Conservation (phyloP, 2,113 vertebrate genomes). For the Pithys albifrons region DNA sequence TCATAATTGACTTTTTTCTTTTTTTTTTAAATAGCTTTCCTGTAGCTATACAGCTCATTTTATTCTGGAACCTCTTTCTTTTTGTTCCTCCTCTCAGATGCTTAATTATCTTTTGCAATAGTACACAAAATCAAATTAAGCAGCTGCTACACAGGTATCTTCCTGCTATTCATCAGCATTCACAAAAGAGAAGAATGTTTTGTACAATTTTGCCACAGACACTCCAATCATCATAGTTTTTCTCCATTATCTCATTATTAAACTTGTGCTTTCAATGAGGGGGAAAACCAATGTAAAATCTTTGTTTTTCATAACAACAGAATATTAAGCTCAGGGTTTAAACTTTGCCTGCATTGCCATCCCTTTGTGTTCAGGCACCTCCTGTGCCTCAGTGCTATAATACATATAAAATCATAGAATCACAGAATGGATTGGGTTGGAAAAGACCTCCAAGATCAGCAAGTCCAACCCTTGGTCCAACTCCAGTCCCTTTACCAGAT, state of each 20-base stretch:
- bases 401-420: too few relatives aligned
- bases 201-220: neutral
- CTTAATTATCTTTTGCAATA: conserved; percentile 60
- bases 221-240: neutral
- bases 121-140: conserved; percentile 29
- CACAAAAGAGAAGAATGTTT: neutral
- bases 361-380: neutral
- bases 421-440: too few relatives aligned
- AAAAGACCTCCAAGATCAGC: too few relatives aligned
- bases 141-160: neutral
- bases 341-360: neutral
- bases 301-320: neutral
- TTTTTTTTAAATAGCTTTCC: conserved; percentile 35
- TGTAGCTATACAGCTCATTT: conserved; percentile 60
- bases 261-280: neutral
- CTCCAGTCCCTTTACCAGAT: too few relatives aligned
- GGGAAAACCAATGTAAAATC: neutral
- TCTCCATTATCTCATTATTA: neutral
- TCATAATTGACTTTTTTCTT: conserved; percentile 66
- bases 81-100: neutral
- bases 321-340: neutral
- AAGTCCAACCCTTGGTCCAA: too few relatives aligned
- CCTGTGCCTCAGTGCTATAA: neutral
- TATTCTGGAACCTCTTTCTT: neutral
- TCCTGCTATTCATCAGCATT: neutral